phyloP scores from a whole-genome alignment of 1,140 invertebrate genomes.

The Drosophila serrata region DNA sequence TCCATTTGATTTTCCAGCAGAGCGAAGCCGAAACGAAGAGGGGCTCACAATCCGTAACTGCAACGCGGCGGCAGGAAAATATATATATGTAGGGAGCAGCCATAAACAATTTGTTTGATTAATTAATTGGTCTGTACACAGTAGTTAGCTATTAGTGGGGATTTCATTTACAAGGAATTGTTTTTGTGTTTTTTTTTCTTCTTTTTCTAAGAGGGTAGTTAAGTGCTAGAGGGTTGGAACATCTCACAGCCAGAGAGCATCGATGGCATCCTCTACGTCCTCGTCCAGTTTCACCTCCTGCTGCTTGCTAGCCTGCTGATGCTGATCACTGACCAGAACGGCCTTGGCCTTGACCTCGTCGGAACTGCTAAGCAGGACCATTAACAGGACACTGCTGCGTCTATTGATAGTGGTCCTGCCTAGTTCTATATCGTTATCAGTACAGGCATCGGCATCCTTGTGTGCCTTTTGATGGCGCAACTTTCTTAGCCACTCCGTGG shows the following conservation, averaged over 20 bases:
- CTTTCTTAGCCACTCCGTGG: conserved; percentile 64
- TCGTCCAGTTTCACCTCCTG: conserved; percentile 44
- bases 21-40: conserved; percentile 20
- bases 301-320: conserved; percentile 26
- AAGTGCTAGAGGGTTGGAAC: not conserved
- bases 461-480: conserved; percentile 38
- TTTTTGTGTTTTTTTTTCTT: not conserved
- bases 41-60: conserved; percentile 33
- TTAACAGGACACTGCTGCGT: conserved; percentile 66
- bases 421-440: conserved; percentile 32
- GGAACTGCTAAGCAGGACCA: conserved; percentile 67
- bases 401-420: conserved; percentile 19
- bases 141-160: conserved; percentile 33
- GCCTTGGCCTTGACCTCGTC: conserved; percentile 71
- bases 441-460: not conserved
- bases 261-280: conserved; percentile 70
- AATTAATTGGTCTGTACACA: conserved; percentile 49
- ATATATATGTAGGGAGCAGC: conserved; percentile 25
- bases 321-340: conserved; percentile 68
- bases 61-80: conserved; percentile 26
- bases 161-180: conserved; percentile 21
- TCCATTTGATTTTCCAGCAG: conserved; percentile 13
- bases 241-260: conserved; percentile 69
- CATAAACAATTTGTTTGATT: conserved; percentile 27
- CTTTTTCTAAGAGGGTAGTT: not conserved